Percentiles rank a stretch among this genome's conserved stretches.
Evolutionary conservation across 2,113 vertebrate genomes (phyloP).

Genomic region (Xiphias gladius): DNA sequence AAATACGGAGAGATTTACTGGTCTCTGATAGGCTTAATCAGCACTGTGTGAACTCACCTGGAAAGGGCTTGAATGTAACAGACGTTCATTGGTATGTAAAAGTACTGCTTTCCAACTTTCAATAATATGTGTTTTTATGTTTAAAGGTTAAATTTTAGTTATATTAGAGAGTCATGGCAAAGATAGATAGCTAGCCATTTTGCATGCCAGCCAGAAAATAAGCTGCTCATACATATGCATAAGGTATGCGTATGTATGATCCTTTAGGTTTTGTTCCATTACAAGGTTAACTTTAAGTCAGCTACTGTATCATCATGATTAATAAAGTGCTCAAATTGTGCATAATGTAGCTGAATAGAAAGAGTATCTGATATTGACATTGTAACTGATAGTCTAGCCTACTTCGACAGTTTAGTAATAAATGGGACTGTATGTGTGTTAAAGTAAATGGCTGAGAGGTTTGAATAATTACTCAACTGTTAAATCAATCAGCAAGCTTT

Average conservation of each 20-base stretch:
- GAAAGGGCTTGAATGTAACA: no score
- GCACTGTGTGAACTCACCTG: no score
- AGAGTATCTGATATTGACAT: slow-evolving; percentile 17
- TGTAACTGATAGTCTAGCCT: slow-evolving; percentile 27
- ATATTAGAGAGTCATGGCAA: not conserved
- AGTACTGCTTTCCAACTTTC: no score
- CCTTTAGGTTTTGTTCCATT: slow-evolving; percentile 13
- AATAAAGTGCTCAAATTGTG: slow-evolving; percentile 22
- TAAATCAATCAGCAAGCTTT: slow-evolving; percentile 1
- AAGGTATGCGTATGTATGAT: not conserved
- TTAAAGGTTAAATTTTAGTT: slow-evolving; percentile 16
- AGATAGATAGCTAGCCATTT: not conserved
- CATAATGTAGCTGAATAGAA: slow-evolving; percentile 24
- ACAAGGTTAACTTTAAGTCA: slow-evolving; percentile 21
- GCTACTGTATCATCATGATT: slow-evolving; percentile 23
- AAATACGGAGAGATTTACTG: no score
- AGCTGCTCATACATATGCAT: no score
- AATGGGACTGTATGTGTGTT: slow-evolving; percentile 3
- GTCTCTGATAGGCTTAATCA: no score
- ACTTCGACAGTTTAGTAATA: slow-evolving; percentile 17
- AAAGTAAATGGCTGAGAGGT: slow-evolving; percentile 6
- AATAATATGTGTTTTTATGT: not conserved
- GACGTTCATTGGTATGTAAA: no score
- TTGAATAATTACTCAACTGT: not conserved
- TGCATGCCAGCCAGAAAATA: not conserved